A percentile compares a stretch with the other conserved stretches of the same genome.
These are phyloP conservation scores for Trachelipus rathkii DNA, from an alignment of 1,140 invertebrate species.

Conservation along the genomic window DNA sequence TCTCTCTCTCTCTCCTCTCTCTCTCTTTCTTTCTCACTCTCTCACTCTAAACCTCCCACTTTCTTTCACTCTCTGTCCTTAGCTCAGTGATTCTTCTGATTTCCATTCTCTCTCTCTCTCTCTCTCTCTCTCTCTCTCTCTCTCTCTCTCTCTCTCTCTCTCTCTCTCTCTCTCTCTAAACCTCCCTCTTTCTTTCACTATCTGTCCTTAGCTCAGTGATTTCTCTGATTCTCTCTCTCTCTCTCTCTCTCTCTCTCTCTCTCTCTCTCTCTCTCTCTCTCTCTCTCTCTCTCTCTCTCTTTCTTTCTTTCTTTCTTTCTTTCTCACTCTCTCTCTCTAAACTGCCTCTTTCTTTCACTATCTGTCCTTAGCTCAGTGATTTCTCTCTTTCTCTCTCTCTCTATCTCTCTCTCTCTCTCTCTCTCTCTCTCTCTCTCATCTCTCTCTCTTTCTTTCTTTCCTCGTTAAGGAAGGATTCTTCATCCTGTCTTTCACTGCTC, in stretches of 20 bases:
- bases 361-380: too few species aligned
- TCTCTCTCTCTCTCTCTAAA: too few species aligned
- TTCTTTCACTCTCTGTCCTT: too few species aligned
- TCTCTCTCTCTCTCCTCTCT: too few species aligned
- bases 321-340: too few species aligned
- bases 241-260: neutral
- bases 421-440: neutral
- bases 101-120: slow-evolving; percentile 27
- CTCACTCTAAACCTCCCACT: neutral
- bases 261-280: neutral
- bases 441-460: neutral
- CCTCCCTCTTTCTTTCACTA: too few species aligned
- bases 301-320: slow-evolving; percentile 1
- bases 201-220: too few species aligned
- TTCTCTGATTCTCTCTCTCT: slow-evolving; percentile 3
- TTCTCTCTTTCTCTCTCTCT: too few species aligned
- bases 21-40: neutral
- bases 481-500: too few species aligned
- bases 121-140: slow-evolving; percentile 34
- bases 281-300: neutral
- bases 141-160: slow-evolving; percentile 34
- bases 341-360: too few species aligned
- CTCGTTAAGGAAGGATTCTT: slow-evolving; percentile 2
- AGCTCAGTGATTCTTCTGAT: too few species aligned
- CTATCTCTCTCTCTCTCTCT: neutral